Conservation (phyloP, 1,140 invertebrate species). For the Zaprionus tsacasi region DNA sequence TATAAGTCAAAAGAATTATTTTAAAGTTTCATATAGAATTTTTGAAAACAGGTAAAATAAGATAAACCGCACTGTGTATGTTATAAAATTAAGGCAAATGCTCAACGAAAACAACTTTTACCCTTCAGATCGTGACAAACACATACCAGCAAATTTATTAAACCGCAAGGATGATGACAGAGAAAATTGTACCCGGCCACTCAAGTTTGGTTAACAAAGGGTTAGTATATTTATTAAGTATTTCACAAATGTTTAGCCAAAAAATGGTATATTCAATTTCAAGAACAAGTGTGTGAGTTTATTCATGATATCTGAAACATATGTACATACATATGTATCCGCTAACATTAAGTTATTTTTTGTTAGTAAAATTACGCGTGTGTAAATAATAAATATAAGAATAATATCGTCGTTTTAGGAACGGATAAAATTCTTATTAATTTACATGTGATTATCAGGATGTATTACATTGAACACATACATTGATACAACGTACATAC, state of each 20-base stretch:
- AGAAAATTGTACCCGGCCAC: constrained; percentile 86
- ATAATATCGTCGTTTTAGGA: neutral
- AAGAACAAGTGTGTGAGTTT: neutral
- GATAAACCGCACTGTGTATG: neutral
- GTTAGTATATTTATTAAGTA: constrained; percentile 72
- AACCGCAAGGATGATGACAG: constrained; percentile 85
- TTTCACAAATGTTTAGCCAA: neutral
- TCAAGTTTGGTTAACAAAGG: constrained; percentile 86
- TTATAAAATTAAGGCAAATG: neutral
- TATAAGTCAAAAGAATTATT: constrained; percentile 24
- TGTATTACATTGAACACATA: neutral
- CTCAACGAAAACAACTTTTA: constrained; percentile 18
- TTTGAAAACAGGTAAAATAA: constrained; percentile 21
- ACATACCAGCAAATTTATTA: constrained; percentile 25
- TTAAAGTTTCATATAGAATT: constrained; percentile 23
- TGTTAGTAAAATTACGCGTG: neutral
- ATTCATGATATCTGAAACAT: neutral
- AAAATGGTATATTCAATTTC: neutral
- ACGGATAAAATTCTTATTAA: neutral
- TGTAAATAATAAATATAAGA: neutral
- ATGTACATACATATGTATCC: neutral
- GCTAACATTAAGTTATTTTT: neutral
- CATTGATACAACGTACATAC: neutral
- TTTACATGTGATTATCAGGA: neutral
- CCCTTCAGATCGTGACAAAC: constrained; percentile 41